Percentiles rank a stretch among this genome's conserved stretches.
phyloP scores from a whole-genome alignment of 2,888 invertebrate species.

The Hyposoter dolosus region DNA sequence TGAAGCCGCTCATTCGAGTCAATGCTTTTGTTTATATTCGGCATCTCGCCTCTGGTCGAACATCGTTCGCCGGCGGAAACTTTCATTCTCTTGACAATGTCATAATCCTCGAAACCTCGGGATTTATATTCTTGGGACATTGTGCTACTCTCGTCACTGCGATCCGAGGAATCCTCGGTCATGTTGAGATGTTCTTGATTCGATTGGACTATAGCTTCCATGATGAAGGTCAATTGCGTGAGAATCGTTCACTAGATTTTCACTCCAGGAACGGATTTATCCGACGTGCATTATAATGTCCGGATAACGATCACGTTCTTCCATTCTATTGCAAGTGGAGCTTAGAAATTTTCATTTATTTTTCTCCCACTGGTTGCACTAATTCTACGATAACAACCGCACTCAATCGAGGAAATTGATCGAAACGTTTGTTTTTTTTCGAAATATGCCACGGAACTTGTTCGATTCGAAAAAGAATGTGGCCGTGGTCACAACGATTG shows the following conservation, averaged over 20 bases:
- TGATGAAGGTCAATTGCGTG: slow-evolving; percentile 52
- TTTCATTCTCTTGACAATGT: slow-evolving; percentile 76
- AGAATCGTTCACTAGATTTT: background rate
- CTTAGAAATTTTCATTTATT: background rate
- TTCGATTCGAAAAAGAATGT: slow-evolving; percentile 71
- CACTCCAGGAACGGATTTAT: background rate
- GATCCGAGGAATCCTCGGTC: slow-evolving; percentile 76
- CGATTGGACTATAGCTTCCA: slow-evolving; percentile 77
- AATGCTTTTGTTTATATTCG: slow-evolving; percentile 66
- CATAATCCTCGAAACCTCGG: slow-evolving; percentile 78
- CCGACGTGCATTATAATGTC: background rate
- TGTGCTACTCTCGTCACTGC: slow-evolving; percentile 75
- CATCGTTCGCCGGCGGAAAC: slow-evolving; percentile 73
- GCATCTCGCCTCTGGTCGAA: slow-evolving; percentile 59
- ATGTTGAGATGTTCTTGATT: slow-evolving; percentile 69
- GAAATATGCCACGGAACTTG: background rate
- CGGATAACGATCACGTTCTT: slow-evolving; percentile 38
- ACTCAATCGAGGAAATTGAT: background rate
- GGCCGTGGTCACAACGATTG: slow-evolving; percentile 21
- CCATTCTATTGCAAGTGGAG: slow-evolving; percentile 1
- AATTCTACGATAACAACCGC: background rate
- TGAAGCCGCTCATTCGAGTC: slow-evolving; percentile 66
- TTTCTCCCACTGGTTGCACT: background rate
- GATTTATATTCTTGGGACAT: slow-evolving; percentile 78
- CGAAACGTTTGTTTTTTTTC: background rate